These are phyloP conservation scores for Falco columbarius DNA, from an alignment of 2,797 vertebrate species.

Conservation along the genomic window DNA sequence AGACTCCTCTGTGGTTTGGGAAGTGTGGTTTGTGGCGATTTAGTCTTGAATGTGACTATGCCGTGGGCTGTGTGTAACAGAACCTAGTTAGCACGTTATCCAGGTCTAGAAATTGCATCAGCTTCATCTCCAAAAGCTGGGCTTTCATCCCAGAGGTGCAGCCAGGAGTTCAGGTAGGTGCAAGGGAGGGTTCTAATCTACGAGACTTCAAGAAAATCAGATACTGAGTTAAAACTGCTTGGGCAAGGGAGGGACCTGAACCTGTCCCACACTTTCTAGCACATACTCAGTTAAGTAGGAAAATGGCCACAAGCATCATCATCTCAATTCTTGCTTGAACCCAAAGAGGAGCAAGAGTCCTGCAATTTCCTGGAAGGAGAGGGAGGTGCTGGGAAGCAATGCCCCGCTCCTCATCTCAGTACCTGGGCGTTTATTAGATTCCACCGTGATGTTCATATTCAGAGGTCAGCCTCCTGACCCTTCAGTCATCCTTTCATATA, in stretches of 20 bases:
- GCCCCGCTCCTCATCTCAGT: fast-evolving
- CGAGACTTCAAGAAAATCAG: fast-evolving
- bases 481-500: background rate
- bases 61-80: fast-evolving
- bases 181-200: background rate
- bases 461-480: background rate
- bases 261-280: fast-evolving
- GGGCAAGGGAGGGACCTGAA: background rate
- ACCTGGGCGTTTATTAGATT: background rate
- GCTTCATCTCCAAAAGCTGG: background rate
- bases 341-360: background rate
- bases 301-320: background rate
- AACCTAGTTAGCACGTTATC: fast-evolving
- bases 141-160: fast-evolving
- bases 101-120: background rate
- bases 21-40: background rate
- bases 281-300: fast-evolving
- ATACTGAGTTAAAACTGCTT: background rate
- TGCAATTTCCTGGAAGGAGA: fast-evolving
- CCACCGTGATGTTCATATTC: background rate
- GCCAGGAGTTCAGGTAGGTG: background rate
- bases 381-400: background rate
- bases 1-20: background rate
- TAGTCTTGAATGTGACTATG: background rate
- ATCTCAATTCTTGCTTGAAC: fast-evolving